A percentile compares a stretch with the other conserved stretches of the same genome.
Conservation (phyloP, 2,797 vertebrate genomes). For the Meda fulgida region DNA sequence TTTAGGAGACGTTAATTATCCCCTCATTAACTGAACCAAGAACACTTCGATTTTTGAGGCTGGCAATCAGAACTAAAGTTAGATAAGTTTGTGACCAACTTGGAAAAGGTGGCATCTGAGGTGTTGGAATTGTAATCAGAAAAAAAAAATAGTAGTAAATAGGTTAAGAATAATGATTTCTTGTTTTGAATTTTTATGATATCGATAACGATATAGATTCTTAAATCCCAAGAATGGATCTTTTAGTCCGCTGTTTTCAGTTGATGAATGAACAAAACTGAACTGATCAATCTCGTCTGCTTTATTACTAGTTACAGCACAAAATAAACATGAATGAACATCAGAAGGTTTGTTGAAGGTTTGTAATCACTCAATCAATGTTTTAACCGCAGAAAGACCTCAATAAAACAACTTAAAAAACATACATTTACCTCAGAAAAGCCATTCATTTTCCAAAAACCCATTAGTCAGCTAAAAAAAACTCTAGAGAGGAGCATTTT, state of each 20-base stretch:
- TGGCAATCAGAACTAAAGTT: background rate
- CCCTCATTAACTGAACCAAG: slow-evolving; percentile 5
- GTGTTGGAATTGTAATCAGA: background rate
- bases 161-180: background rate
- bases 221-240: background rate
- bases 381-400: background rate
- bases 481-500: background rate
- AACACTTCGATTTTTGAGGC: background rate
- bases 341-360: no score
- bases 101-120: background rate
- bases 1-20: slow-evolving; percentile 14
- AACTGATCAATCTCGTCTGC: no score
- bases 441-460: no score
- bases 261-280: background rate
- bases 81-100: background rate
- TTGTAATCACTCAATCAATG: background rate
- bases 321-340: no score
- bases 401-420: no score
- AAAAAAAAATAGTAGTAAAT: background rate
- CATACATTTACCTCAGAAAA: background rate
- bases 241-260: background rate
- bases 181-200: background rate
- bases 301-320: no score
- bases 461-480: background rate
- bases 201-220: background rate